A percentile compares a stretch with the other conserved stretches of the same genome.
Conservation (phyloP, 2,113 vertebrate genomes). For the Xyrauchen texanus region DNA sequence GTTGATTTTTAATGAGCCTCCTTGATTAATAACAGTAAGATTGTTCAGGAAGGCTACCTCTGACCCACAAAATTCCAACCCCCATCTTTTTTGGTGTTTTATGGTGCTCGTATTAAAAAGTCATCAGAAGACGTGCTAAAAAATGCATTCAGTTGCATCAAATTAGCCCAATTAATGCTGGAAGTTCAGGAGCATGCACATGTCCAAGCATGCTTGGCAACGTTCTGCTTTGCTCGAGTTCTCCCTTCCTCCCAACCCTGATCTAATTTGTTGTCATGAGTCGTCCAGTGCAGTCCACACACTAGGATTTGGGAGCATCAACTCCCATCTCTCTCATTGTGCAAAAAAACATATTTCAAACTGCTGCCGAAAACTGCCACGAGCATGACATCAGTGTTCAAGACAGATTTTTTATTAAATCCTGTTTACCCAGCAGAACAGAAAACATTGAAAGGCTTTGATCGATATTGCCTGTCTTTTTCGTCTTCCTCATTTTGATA, state of each 20-base stretch:
- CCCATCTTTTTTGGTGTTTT: conserved; percentile 14
- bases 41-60: conserved; percentile 25
- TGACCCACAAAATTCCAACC: conserved; percentile 37
- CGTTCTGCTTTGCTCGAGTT: neutral
- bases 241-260: neutral
- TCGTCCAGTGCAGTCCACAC: neutral
- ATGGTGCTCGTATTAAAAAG: conserved; percentile 39
- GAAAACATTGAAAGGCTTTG: conserved; percentile 12
- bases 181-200: conserved; percentile 18
- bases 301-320: too few relatives aligned
- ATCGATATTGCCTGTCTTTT: conserved; percentile 9
- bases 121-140: conserved; percentile 40
- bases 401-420: conserved; percentile 17
- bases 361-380: neutral
- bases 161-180: conserved; percentile 44
- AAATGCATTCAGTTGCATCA: conserved; percentile 39
- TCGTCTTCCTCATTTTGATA: conserved; percentile 4
- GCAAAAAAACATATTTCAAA: neutral
- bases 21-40: conserved; percentile 19
- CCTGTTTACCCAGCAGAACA: conserved; percentile 18
- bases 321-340: too few relatives aligned
- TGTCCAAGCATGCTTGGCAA: neutral
- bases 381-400: too few relatives aligned
- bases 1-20: conserved; percentile 33
- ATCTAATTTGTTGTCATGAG: neutral